Evolutionary conservation across 2,113 vertebrate species (phyloP).

Genomic region (Pedionomus torquatus): DNA sequence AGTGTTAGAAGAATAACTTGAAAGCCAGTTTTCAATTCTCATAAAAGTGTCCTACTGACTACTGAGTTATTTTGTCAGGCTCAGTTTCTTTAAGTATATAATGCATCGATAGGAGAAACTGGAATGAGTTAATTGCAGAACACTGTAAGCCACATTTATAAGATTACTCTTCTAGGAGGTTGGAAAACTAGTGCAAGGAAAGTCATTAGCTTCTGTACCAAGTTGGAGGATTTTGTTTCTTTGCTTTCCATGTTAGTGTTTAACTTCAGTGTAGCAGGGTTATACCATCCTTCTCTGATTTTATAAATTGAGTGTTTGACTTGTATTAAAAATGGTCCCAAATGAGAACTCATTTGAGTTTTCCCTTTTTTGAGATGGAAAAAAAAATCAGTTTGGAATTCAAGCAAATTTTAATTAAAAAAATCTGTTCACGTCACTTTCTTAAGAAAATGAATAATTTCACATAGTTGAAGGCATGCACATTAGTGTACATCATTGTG

Average conservation of each 20-base stretch:
- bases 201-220: background rate
- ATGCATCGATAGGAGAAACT: background rate
- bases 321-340: background rate
- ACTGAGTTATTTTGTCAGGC: background rate
- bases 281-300: background rate
- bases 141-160: background rate
- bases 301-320: background rate
- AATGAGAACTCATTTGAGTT: fast-evolving
- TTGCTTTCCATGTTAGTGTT: background rate
- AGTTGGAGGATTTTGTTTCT: background rate
- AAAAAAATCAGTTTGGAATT: background rate
- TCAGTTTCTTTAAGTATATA: background rate
- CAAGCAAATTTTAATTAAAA: background rate
- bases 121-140: background rate
- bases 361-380: background rate
- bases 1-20: background rate
- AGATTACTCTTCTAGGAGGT: background rate
- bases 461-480: background rate
- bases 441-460: background rate
- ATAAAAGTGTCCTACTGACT: background rate
- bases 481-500: background rate
- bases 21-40: background rate
- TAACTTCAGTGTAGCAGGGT: background rate
- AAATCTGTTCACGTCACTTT: background rate
- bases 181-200: background rate